Evolutionary conservation across 1,140 invertebrate genomes (phyloP).

Genomic region (Diorhabda elongata): DNA sequence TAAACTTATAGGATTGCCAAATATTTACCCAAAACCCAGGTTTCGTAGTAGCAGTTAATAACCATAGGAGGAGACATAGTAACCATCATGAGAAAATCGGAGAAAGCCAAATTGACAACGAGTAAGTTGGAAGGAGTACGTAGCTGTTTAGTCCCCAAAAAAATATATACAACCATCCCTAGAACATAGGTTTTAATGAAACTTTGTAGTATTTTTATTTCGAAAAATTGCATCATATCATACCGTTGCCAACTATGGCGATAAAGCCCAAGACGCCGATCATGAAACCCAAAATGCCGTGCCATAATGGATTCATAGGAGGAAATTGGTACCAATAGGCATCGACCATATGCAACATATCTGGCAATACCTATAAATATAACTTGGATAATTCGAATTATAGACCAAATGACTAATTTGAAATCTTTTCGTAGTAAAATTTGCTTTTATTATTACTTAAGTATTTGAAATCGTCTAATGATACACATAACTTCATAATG

Average conservation of each 20-base stretch:
- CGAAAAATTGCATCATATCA: background rate
- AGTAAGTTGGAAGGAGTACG: constrained; percentile 80
- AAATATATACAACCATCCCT: constrained; percentile 78
- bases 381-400: background rate
- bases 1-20: background rate
- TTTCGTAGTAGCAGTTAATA: constrained; percentile 81
- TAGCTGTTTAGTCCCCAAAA: constrained; percentile 68
- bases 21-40: constrained; percentile 71
- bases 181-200: background rate
- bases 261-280: constrained; percentile 69
- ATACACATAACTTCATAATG: too few species aligned
- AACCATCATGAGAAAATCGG: constrained; percentile 85
- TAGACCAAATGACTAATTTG: too few species aligned
- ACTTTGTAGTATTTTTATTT: too few species aligned
- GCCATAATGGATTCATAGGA: constrained; percentile 75
- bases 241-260: constrained; percentile 69
- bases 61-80: constrained; percentile 79
- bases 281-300: constrained; percentile 70
- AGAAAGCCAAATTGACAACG: constrained; percentile 81
- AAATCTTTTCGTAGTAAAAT: too few species aligned
- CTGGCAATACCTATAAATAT: constrained; percentile 52
- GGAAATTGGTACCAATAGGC: constrained; percentile 72
- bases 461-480: too few species aligned
- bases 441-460: too few species aligned
- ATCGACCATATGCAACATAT: constrained; percentile 71